Evolutionary conservation across 2,113 vertebrate species (phyloP), one percentile per base, ranked within the genome.

Genomic region (Gracilinanus agilis): DNA sequence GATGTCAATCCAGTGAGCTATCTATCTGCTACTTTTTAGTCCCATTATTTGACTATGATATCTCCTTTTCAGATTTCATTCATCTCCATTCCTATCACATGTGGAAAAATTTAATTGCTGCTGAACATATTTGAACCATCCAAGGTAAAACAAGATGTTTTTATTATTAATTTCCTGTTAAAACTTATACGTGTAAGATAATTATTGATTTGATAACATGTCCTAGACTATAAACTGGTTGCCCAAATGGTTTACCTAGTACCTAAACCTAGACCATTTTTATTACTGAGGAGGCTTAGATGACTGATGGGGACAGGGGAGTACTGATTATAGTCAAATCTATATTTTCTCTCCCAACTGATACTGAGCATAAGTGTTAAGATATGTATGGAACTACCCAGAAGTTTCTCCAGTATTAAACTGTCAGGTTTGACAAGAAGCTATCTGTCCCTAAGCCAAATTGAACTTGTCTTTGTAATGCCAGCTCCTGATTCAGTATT

Each of bases 61-160:
- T 23, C n/a, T 89, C 54, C 12, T 49, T 94, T 94, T 90, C 40
- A 91, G 56, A 67, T 90, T 93, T 93, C 54, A 90, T 89, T 95
- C 29, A 67, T 90, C 93, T 93, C 44, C 54, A 88, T 91, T 89
- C 16, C 58, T 92, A 21, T 93, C 54, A 93, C 55, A 34, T 53
- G 91, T 61, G 92, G 88, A 94, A 92, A 90, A 29, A 92, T 83
- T 44, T 88, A 34, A 53, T 54, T 94, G 23, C n/a, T 83, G n/a
- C 49, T 61, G 91, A 90, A 94, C 40, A 67, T 55, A 89, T 90
- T 56, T 95, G 91, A 92, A 67, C 53, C 53, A 94, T 94, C 90
- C 58, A n/a, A 67, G 88, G 92, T 24, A 95, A 92, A 94, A n/a
- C 34, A 53, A 25, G 54, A 94, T 27, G 90, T 55, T 88, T 67